Percentiles rank a stretch among this genome's conserved stretches.
phyloP scores from a whole-genome alignment of 2,888 invertebrate species.

The Platycheirus albimanus region DNA sequence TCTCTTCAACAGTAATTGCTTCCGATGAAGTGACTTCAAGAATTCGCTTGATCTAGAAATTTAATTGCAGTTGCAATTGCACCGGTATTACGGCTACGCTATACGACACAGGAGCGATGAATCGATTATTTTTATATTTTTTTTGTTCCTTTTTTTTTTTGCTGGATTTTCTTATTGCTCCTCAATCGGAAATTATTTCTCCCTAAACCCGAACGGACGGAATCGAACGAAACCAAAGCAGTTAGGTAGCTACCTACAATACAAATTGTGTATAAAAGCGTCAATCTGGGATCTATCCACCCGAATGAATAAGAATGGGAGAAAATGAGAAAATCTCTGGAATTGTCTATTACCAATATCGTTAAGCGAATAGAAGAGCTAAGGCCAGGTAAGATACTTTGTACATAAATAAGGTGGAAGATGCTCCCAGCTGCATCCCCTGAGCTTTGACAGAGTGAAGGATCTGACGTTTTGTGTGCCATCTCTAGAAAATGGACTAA shows the following conservation, averaged over 20 bases:
- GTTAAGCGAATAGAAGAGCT: conserved; percentile 43
- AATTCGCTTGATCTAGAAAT: conserved; percentile 73
- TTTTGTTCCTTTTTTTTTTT: no score
- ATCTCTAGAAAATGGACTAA: background rate
- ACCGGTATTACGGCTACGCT: conserved; percentile 29
- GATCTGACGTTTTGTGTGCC: conserved; percentile 3
- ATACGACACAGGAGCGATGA: conserved; percentile 2
- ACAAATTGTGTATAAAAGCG: conserved; percentile 57
- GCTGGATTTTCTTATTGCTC: conserved; percentile 23
- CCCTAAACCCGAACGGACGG: conserved; percentile 43
- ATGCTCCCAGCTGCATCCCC: conserved; percentile 4
- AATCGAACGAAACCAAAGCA: conserved; percentile 51
- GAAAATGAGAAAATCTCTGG: conserved; percentile 53
- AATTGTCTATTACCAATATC: conserved; percentile 56
- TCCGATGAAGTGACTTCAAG: conserved; percentile 72
- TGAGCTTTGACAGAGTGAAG: conserved; percentile 20
- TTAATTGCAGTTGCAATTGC: conserved; percentile 71
- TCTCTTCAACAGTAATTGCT: conserved; percentile 73
- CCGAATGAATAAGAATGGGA: conserved; percentile 42
- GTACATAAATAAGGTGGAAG: conserved; percentile 13
- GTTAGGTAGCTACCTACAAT: no score
- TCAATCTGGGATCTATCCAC: conserved; percentile 28
- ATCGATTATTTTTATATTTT: conserved; percentile 11
- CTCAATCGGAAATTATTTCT: conserved; percentile 72
- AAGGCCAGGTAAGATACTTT: conserved; percentile 29